These are phyloP conservation scores for Crotalus helleri DNA, from an alignment of 2,113 vertebrate genomes.

Conservation along the genomic window DNA sequence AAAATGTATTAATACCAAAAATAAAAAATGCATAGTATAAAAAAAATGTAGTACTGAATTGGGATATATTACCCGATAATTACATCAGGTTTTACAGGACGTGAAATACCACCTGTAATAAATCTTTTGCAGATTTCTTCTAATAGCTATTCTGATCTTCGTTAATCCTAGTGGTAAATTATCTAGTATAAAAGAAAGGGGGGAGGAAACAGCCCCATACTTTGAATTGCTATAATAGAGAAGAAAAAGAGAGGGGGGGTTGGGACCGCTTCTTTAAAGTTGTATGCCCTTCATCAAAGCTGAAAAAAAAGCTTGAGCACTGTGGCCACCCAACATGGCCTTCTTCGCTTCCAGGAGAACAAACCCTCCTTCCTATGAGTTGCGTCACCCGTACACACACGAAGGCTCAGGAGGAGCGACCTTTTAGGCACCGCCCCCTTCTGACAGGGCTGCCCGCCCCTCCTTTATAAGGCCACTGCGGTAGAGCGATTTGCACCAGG, in stretches of 20 bases:
- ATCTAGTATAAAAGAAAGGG: not conserved
- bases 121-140: not conserved
- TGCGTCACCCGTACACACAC: not conserved
- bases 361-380: no score
- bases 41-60: not conserved
- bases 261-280: not conserved
- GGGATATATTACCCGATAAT: not conserved
- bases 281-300: not conserved
- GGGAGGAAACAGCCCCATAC: not conserved
- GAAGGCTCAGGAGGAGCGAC: not conserved
- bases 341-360: not conserved
- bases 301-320: not conserved
- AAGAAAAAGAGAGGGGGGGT: not conserved
- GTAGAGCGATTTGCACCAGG: constrained; percentile 36
- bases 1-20: not conserved
- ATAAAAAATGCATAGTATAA: not conserved
- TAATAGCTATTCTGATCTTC: not conserved
- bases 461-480: constrained; percentile 53
- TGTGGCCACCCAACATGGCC: no score
- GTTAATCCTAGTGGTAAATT: not conserved
- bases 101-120: not conserved
- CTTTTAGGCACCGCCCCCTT: not conserved
- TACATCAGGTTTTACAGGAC: not conserved
- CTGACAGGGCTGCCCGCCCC: constrained; percentile 1
- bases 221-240: not conserved